Conservation (phyloP, 2,113 vertebrate genomes). For the Colius striatus region DNA sequence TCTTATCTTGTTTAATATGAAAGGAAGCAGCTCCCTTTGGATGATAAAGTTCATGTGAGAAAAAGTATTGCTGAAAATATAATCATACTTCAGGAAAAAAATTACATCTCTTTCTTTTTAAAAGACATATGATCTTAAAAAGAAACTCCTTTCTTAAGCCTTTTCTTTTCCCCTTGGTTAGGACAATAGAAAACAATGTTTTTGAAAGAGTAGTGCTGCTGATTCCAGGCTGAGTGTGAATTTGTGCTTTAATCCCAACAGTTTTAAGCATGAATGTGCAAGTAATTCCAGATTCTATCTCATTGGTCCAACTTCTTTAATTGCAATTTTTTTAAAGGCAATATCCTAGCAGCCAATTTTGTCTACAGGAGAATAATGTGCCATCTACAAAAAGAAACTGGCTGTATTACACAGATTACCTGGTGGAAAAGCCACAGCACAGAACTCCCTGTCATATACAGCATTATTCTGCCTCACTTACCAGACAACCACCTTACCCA, state of each 20-base stretch:
- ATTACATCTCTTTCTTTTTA: neutral
- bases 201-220: neutral
- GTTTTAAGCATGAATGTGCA: neutral
- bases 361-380: neutral
- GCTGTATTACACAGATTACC: neutral
- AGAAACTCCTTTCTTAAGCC: neutral
- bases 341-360: neutral
- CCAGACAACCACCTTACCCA: neutral
- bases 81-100: neutral
- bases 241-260: neutral
- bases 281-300: neutral
- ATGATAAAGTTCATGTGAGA: neutral
- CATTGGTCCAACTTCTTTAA: neutral
- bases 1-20: neutral
- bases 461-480: neutral
- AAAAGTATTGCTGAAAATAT: neutral
- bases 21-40: conserved; percentile 19
- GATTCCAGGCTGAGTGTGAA: neutral
- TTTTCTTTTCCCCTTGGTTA: neutral
- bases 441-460: neutral
- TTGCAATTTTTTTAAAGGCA: neutral
- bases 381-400: neutral
- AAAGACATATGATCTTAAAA: neutral
- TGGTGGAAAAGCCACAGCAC: neutral
- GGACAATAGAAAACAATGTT: neutral